A percentile compares a stretch with the other conserved stretches of the same genome.
Evolutionary conservation across 2,888 invertebrate genomes (phyloP).

Genomic region (Artemia sinica): DNA sequence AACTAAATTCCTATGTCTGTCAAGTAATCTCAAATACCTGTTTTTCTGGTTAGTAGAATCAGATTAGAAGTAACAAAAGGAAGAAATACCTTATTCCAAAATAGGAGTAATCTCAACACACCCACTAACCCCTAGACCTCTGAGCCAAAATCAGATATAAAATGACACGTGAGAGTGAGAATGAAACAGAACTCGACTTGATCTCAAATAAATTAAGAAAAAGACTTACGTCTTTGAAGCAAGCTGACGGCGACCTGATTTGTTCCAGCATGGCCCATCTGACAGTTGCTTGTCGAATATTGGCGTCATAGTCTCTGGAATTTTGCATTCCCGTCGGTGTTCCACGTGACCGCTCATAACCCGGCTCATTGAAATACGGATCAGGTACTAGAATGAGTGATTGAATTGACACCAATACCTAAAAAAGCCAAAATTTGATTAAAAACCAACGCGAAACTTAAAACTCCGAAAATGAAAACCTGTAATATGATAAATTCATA

Average conservation of each 20-base stretch:
- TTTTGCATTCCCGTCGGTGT: conserved; percentile 72
- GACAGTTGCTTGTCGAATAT: conserved; percentile 82
- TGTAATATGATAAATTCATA: no score
- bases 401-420: conserved; percentile 81
- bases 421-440: conserved; percentile 20
- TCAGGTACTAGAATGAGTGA: conserved; percentile 77
- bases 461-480: no score
- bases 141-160: neutral
- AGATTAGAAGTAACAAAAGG: no score
- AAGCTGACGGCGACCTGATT: conserved; percentile 68
- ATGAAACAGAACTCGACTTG: neutral
- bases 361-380: conserved; percentile 88
- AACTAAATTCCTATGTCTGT: no score
- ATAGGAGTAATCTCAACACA: no score
- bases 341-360: conserved; percentile 74
- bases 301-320: conserved; percentile 83
- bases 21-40: no score
- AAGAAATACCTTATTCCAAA: no score
- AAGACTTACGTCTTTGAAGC: conserved; percentile 60
- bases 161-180: neutral
- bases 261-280: conserved; percentile 94
- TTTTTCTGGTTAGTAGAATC: no score
- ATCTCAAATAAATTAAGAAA: neutral
- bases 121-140: no score
- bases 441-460: no score